These are phyloP conservation scores for Coremacera marginata DNA, from an alignment of 2,888 invertebrate species.

Conservation along the genomic window DNA sequence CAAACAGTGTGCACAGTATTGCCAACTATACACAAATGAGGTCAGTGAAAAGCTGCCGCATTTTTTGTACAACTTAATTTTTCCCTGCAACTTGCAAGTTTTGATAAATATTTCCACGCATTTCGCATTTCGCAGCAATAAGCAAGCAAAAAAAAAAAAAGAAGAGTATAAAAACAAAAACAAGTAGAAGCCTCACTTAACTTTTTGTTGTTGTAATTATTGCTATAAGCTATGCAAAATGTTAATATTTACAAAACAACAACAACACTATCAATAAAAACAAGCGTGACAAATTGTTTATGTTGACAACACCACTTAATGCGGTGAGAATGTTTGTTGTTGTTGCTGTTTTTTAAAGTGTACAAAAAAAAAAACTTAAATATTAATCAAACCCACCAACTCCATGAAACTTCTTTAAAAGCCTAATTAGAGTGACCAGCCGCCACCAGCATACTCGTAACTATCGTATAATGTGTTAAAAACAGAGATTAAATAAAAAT, in stretches of 20 bases:
- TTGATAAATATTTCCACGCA: constrained; percentile 1
- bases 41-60: constrained; percentile 1
- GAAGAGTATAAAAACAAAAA: too few species aligned
- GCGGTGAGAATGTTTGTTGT: background rate
- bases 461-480: too few species aligned
- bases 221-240: too few species aligned
- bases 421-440: too few species aligned
- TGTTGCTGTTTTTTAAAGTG: background rate
- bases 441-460: too few species aligned
- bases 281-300: background rate
- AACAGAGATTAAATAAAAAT: too few species aligned
- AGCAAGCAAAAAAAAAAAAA: background rate
- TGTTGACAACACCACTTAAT: background rate
- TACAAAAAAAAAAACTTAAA: background rate
- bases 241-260: background rate
- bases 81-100: background rate
- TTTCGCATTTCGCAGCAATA: background rate
- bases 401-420: too few species aligned
- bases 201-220: too few species aligned
- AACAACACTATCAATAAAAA: constrained; percentile 5
- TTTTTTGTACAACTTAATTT: background rate
- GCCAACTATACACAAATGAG: background rate
- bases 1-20: background rate
- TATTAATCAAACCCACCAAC: background rate
- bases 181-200: too few species aligned